Base-by-base conservation (phyloP, 1,140 invertebrate species). In the Neodiprion pinetum region DNA sequence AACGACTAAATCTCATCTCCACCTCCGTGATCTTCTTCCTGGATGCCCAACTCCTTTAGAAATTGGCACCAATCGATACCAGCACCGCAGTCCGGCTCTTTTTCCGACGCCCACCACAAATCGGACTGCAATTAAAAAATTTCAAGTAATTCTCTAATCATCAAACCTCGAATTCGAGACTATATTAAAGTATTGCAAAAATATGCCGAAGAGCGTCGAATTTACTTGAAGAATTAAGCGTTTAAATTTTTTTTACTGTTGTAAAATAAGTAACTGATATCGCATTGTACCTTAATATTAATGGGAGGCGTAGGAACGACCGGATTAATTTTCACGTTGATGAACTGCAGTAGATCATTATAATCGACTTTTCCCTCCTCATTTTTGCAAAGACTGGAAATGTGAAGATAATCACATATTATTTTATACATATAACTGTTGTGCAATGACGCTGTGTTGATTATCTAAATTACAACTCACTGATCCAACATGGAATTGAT, bases 401-500 rank as follows among this genome's bases (percentile, higher is more conserved):
- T 73, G 66, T 74, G 75, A 68, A 50, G 65, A n/a, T 53, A 73
- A 76, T n/a, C 67, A 61, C 8, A 10, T 10, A 23, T 21, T 73
- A 68, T 21, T 10, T 67, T 61, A 23, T 14, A 73, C n/a, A 61
- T n/a, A 61, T 8, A n/a, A n/a, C 53, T 61, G 11, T 61, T 61
- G 8, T 1, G n/a, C n/a, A 12, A 61, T 61, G 11, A 40, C 28
- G 77, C 70, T 71, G 61, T 48, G 47, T 74, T 50, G 69, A 69
- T 53, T 67, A 65, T 71, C 53, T 78, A 65, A 70, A 74, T 74
- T 72, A 66, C 68, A 76, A 89, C 89, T 87, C 85, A 94, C 93
- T 93, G 91, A 82, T 92, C 87, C 21, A 95, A 83, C 86, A 95
- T 91, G 50, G 92, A 91, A 76, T 93, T 90, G 73, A 95, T 84